Evolutionary conservation across 2,797 vertebrate species (phyloP).

Genomic region (Poliocrania exsul): DNA sequence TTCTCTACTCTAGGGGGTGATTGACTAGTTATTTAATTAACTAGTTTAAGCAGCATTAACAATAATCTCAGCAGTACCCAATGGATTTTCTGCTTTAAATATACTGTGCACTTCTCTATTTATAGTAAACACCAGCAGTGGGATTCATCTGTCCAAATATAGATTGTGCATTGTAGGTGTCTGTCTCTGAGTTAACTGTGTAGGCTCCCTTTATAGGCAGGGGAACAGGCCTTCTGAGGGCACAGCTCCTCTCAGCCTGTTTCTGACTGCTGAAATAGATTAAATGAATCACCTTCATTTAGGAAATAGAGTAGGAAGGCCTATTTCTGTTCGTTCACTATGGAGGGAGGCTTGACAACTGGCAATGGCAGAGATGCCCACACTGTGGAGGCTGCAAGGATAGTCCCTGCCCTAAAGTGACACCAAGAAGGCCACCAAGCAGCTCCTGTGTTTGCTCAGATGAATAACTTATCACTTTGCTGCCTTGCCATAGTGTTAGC

Average conservation of each 20-base stretch:
- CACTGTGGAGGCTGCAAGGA: not conserved
- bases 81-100: constrained; percentile 71
- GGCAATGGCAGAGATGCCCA: not conserved
- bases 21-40: constrained; percentile 67
- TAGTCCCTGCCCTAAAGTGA: not conserved
- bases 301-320: constrained; percentile 13
- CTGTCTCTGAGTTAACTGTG: constrained; percentile 22
- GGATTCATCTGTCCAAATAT: constrained; percentile 65
- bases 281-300: not conserved
- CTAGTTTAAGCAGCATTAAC: constrained; percentile 67
- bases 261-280: constrained; percentile 25
- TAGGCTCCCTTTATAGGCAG: not conserved
- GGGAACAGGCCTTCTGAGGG: constrained; percentile 37
- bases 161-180: constrained; percentile 57
- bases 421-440: not conserved
- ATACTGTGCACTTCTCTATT: constrained; percentile 59
- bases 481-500: not conserved
- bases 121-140: constrained; percentile 68
- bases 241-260: constrained; percentile 36
- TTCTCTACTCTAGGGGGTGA: constrained; percentile 27
- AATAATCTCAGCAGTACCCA: constrained; percentile 58
- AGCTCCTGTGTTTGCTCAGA: not conserved
- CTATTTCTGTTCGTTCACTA: constrained; percentile 10
- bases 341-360: not conserved
- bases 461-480: not conserved